Evolutionary conservation across 2,797 vertebrate species (phyloP), one percentile per base, ranked within the genome.

Genomic region (Cheirogaleus major): DNA sequence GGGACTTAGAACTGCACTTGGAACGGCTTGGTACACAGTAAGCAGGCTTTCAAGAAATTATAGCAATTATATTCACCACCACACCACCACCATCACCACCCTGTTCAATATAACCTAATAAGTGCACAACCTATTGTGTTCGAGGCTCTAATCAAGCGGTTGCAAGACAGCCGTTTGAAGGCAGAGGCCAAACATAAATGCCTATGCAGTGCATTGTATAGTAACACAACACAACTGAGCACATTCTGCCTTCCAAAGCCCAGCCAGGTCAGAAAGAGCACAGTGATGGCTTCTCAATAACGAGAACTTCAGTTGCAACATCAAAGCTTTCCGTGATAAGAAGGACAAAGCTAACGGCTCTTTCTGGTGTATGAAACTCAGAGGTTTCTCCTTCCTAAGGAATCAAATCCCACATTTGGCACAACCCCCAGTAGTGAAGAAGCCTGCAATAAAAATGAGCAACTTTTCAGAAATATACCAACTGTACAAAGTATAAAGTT

Each of bases 401-500:
- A 83, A 84, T 43, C 30, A 81, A 38, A 89, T 70, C 32, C 13
- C 20, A 93, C 10, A 4, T 79, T 73, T 79, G 55, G 57, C n/a
- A 83, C 14, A 83, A 93, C 30, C 25, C 27, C 12, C 38, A 95
- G 13, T 20, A 63, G 2, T 81, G 45, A 79, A 73, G 50, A 86
- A 55, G 17, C 78, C 82, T 92, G 38, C 38, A 69, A 30, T 72
- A 78, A 95, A 93, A 89, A 32, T 22, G 50, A 89, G 63, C 80
- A 92, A 61, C 15, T 83, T 89, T 92, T 90, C 91, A 94, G 57
- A 78, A 65, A 91, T 12, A 23, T 10, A 57, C 78, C 55, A 59
- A 63, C 76, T 80, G 23, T 10, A 80, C 25, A 63, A 84, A 75
- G n/a, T 63, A 76, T 20, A 93, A 70, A 67, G 43, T 78, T 83